Base-by-base conservation (phyloP, 2,797 vertebrate species). In the Sus cebifrons region DNA sequence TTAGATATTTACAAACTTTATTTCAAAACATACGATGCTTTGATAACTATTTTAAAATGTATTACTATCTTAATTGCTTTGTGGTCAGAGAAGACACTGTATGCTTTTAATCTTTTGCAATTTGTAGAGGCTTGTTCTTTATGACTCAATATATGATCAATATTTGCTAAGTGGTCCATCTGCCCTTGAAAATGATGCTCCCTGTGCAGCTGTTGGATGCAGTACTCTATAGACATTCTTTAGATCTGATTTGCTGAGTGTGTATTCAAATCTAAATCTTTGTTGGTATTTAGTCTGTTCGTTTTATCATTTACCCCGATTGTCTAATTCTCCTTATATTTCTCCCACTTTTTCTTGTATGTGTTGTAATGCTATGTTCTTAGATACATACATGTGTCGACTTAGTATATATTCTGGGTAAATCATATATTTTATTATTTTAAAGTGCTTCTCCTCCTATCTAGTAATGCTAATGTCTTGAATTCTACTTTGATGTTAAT, bases 151-250 rank as follows among this genome's bases (percentile, higher is more conserved):
- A 54, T 75, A 40, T 92, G n/a, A 79, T 96, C 89, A 86, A 44
- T 89, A 89, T 89, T 85, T 86, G 20, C 81, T 86, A 92, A 96
- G 10, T 44, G 5, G 6, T 29, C 67, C 67, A 44, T 89, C 89
- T 89, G 10, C 36, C 62, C 12, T 79, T 84, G 20, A 85, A 60
- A 88, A 73, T 79, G 44, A 18, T 79, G 36, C 21, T 81, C 18
- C 74, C 23, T 73, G 85, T 84, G 49, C 40, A 62, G 7, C 65
- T 64, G 62, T 64, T 87, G 58, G 54, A 62, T 83, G 12, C 9
- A 71, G 8, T 40, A 73, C 60, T 89, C 21, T 54, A 21, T 60
- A 52, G 40, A 32, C 27, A 2, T 71, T 13, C 5, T 77, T 84
- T 44, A 77, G 21, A 29, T 68, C 32, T 75, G 60, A 86, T 67